Evolutionary conservation across 2,113 vertebrate genomes (phyloP).

Genomic region (Clinocottus analis): DNA sequence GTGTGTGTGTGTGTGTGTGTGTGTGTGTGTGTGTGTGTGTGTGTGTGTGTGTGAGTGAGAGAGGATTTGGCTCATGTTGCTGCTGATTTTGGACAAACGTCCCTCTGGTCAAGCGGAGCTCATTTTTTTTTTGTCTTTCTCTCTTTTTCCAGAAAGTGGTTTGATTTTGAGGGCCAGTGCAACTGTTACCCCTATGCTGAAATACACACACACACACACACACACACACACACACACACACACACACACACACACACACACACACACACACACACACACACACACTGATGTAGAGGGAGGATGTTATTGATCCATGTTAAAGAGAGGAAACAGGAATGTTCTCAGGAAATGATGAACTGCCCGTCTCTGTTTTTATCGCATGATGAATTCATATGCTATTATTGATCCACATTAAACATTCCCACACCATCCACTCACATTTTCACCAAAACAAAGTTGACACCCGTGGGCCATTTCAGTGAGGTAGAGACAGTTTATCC

Average conservation of each 20-base stretch:
- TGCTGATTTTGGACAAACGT: slow-evolving; percentile 58
- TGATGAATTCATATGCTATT: slow-evolving; percentile 30
- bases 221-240: slow-evolving; percentile 13
- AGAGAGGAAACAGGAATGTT: slow-evolving; percentile 57
- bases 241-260: slow-evolving; percentile 25
- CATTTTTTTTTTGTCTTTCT: not conserved
- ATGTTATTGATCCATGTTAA: slow-evolving; percentile 67
- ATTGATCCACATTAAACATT: slow-evolving; percentile 50
- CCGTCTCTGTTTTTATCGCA: slow-evolving; percentile 14
- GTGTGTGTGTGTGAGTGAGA: slow-evolving; percentile 27
- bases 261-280: slow-evolving; percentile 12
- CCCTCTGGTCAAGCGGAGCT: slow-evolving; percentile 47
- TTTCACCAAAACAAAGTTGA: slow-evolving; percentile 38
- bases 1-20: slow-evolving; percentile 18
- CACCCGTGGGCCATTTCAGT: slow-evolving; percentile 39
- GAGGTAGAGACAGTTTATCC: slow-evolving; percentile 8
- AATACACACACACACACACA: slow-evolving; percentile 21
- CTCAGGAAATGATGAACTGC: slow-evolving; percentile 38
- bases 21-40: not conserved
- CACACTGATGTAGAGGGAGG: slow-evolving; percentile 12
- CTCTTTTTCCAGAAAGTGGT: slow-evolving; percentile 28
- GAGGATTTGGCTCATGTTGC: slow-evolving; percentile 43
- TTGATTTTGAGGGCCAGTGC: slow-evolving; percentile 48
- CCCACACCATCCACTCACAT: slow-evolving; percentile 26
- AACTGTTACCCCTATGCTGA: slow-evolving; percentile 38